Percentiles rank a stretch among this genome's conserved stretches.
phyloP scores from a whole-genome alignment of 2,113 vertebrate genomes.

The Sturnus vulgaris region DNA sequence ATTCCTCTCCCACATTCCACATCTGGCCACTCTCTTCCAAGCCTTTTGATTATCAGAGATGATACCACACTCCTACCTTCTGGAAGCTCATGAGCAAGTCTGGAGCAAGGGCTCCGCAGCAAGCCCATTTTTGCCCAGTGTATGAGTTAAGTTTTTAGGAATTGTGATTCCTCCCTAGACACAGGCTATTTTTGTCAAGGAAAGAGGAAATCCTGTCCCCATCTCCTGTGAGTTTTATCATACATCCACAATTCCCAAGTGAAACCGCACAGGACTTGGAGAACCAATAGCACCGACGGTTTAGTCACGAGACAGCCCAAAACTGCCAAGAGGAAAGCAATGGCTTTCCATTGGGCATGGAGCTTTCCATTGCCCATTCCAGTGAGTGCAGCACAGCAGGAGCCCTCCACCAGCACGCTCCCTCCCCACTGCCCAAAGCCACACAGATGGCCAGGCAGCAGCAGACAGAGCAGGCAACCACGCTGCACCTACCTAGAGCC shows the following conservation, averaged over 20 bases:
- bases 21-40: background rate
- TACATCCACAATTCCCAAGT: background rate
- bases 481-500: accelerated
- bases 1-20: background rate
- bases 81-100: background rate
- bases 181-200: slow-evolving; percentile 29
- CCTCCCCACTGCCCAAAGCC: background rate
- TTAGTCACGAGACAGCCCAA: background rate
- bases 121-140: background rate
- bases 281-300: background rate
- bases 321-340: background rate
- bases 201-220: background rate
- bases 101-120: background rate
- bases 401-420: background rate
- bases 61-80: background rate
- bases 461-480: background rate
- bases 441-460: background rate
- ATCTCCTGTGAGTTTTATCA: background rate
- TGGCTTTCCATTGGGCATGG: accelerated
- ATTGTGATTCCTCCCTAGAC: background rate
- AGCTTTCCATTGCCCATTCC: no score
- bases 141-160: background rate
- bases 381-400: accelerated
- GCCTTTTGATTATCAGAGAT: background rate
- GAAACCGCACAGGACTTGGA: background rate